Percentiles rank a stretch among this genome's conserved stretches.
These are phyloP conservation scores for Rhopalosiphum nymphaeae DNA, from an alignment of 2,888 invertebrate genomes.

Conservation along the genomic window DNA sequence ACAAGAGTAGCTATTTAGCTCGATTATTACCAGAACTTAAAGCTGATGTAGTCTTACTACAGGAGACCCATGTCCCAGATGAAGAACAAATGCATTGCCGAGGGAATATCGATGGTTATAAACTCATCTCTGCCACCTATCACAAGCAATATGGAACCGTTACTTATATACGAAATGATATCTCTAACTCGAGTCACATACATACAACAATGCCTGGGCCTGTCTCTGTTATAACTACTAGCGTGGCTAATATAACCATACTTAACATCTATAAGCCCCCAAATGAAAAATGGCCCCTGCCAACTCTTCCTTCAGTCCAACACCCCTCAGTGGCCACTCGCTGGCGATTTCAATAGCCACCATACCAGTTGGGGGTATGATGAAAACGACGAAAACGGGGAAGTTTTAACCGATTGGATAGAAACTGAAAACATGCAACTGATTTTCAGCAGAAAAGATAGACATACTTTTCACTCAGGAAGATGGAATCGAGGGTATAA, in stretches of 20 bases:
- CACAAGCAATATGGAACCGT: background rate
- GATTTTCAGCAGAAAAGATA: slow-evolving; percentile 15
- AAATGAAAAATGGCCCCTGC: background rate
- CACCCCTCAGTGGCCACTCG: background rate
- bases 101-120: background rate
- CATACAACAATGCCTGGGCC: background rate
- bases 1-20: slow-evolving; percentile 20
- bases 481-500: background rate
- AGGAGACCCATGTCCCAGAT: background rate
- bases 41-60: background rate
- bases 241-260: background rate
- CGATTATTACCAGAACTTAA: slow-evolving; percentile 22
- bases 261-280: slow-evolving; percentile 2
- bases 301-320: background rate
- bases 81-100: background rate
- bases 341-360: slow-evolving; percentile 7
- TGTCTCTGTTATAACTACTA: background rate
- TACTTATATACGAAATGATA: background rate
- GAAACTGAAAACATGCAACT: background rate
- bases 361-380: background rate
- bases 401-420: background rate
- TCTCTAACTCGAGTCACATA: slow-evolving; percentile 24
- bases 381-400: background rate
- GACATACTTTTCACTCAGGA: slow-evolving; percentile 7
- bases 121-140: slow-evolving; percentile 8